Evolutionary conservation across 2,113 vertebrate genomes (phyloP), one percentile per base, ranked within the genome.

Genomic region (Forbesichthys agassizii): DNA sequence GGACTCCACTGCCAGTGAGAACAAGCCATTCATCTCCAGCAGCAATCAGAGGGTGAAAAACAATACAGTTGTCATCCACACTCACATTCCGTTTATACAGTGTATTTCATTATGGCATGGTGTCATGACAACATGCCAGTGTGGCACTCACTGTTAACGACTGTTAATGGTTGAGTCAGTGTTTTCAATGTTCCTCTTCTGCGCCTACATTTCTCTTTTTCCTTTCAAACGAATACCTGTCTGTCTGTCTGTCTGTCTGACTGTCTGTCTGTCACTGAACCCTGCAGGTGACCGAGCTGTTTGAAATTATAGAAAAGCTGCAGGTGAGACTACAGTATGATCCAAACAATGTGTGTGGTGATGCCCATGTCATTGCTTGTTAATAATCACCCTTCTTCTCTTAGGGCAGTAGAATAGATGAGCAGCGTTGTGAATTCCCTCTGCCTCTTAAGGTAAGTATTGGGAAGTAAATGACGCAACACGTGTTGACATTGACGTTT

Each of bases 281-380:
- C 3, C 52, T 56, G 64, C 91, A 96, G 95, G 90, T 93, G 72
- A 91, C 88, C 0, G 95, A 96, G 85, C 90, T 96, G 82, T 96
- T 96, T 93, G 95, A 95, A 87, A 96, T 96, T 85, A 96, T 96
- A 90, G 93, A 93, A 83, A 92, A 92, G 79, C 88, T 94, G 73
- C 92, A 94, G 90, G 93, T 94, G 88, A 88, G 49, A 77, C 69
- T 66, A 53, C 63, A 42, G 47, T 11, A 8, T 1, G 0, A 75
- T 70, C 61, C 75, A 74, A 79, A 42, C n/a, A 57, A 11, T n/a
- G 42, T 64, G 57, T 20, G 47, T 74, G 48, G 48, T 33, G 48
- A 68, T 55, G 58, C 64, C 48, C 33, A 57, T 75, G 64, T 11
- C 63, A 70, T 48, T 78, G 54, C 66, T 73, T 72, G 74, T 52